Evolutionary conservation across 2,888 invertebrate species (phyloP).

Genomic region (Eristalis tenax): DNA sequence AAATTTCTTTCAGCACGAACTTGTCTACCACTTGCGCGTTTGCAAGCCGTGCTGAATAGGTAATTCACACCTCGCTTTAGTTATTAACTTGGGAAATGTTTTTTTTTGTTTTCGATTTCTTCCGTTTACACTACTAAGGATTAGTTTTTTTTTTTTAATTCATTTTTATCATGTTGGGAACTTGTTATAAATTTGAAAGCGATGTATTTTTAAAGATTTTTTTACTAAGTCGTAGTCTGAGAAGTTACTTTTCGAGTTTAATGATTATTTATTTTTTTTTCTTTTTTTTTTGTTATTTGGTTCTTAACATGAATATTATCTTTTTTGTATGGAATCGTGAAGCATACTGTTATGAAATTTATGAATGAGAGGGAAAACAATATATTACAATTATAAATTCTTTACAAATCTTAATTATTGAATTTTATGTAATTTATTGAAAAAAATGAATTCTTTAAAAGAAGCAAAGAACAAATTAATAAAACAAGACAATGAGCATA

Average conservation of each 20-base stretch:
- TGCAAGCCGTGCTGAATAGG: conserved; percentile 29
- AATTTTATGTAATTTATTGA: conserved; percentile 70
- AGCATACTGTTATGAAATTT: conserved; percentile 46
- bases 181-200: conserved; percentile 23
- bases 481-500: conserved; percentile 67
- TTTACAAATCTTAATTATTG: conserved; percentile 69
- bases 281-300: not conserved
- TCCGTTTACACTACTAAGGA: conserved; percentile 32
- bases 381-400: conserved; percentile 59
- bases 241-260: not conserved
- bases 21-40: not conserved
- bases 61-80: conserved; percentile 66
- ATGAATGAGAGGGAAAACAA: conserved; percentile 14
- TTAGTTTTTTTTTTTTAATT: not conserved
- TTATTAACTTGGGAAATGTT: conserved; percentile 63
- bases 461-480: conserved; percentile 60
- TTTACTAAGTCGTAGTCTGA: conserved; percentile 4
- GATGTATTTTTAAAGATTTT: not conserved
- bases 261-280: not conserved
- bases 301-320: conserved; percentile 5
- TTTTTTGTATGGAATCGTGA: conserved; percentile 30
- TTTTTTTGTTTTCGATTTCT: conserved; percentile 28
- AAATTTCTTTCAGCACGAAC: conserved; percentile 2
- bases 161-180: conserved; percentile 21
- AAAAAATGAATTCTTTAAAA: conserved; percentile 39